Evolutionary conservation across 2,888 invertebrate species (phyloP).

Genomic region (Noctua fimbriata): DNA sequence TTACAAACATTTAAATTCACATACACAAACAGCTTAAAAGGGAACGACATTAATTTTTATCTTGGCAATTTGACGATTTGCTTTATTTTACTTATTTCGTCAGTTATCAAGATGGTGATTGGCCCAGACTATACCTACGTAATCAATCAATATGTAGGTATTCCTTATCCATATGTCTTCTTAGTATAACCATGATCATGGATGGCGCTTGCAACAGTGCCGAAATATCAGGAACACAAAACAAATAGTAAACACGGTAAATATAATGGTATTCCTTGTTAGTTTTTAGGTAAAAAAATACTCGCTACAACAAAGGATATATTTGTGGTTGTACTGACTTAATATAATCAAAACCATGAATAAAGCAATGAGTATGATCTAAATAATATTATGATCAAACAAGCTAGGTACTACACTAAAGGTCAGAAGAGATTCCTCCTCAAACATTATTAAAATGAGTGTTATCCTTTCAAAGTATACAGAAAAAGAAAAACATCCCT

Average conservation of each 20-base stretch:
- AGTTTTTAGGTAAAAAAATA: neutral
- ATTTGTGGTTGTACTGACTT: neutral
- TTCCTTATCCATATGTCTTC: too few species aligned
- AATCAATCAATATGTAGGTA: neutral
- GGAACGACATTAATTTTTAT: neutral
- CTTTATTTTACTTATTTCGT: neutral
- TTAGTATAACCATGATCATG: too few species aligned
- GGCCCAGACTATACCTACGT: neutral
- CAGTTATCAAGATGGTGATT: neutral
- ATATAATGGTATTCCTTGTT: neutral
- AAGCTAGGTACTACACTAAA: constrained; percentile 19
- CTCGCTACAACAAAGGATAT: neutral
- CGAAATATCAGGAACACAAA: too few species aligned
- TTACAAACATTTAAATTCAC: too few species aligned
- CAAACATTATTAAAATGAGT: constrained; percentile 56
- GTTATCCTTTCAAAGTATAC: constrained; percentile 32
- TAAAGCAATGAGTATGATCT: constrained; percentile 4
- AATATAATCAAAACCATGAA: constrained; percentile 8
- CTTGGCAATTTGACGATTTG: neutral
- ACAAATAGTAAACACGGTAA: neutral
- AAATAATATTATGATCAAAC: constrained; percentile 29
- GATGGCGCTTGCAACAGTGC: too few species aligned
- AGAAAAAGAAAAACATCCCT: constrained; percentile 33
- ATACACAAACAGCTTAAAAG: too few species aligned
- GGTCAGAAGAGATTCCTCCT: constrained; percentile 9